Percentiles rank a stretch among this genome's conserved stretches.
These are phyloP conservation scores for Leptoteleia sp. DNA, from an alignment of 1,140 invertebrate species.

Conservation along the genomic window DNA sequence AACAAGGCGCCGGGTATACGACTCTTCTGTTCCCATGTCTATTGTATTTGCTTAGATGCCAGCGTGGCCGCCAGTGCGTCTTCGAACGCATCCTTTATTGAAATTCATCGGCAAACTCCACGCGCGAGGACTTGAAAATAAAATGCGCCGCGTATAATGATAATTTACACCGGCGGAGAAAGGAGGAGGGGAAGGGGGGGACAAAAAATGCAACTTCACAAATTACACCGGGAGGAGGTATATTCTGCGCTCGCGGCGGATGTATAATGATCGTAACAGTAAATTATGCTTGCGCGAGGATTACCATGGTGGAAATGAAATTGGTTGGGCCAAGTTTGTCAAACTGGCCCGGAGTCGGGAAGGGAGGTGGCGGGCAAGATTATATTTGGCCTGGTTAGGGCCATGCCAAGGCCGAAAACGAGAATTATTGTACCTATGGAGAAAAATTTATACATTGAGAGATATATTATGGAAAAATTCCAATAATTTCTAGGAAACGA, in stretches of 20 bases:
- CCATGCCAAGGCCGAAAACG: no score
- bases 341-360: no score
- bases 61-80: conserved; percentile 38
- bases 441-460: no score
- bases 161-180: conserved; percentile 37
- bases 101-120: conserved; percentile 60
- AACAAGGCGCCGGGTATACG: conserved; percentile 26
- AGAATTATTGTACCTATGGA: no score
- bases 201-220: conserved; percentile 51
- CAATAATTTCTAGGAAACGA: no score
- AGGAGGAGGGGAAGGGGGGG: conserved; percentile 10
- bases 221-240: conserved; percentile 25
- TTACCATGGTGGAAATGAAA: no score
- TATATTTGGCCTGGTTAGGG: no score
- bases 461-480: no score
- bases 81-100: conserved; percentile 62
- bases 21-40: conserved; percentile 62
- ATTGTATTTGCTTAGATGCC: conserved; percentile 59
- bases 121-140: conserved; percentile 40
- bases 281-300: conserved; percentile 39
- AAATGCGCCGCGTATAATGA: conserved; percentile 56
- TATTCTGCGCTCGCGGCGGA: conserved; percentile 12
- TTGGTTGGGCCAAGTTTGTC: no score
- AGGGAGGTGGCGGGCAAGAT: no score
- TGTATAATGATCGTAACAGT: conserved; percentile 59